Base-by-base conservation (phyloP, 2,888 invertebrate species). In the Caenorhabditis parvicauda region DNA sequence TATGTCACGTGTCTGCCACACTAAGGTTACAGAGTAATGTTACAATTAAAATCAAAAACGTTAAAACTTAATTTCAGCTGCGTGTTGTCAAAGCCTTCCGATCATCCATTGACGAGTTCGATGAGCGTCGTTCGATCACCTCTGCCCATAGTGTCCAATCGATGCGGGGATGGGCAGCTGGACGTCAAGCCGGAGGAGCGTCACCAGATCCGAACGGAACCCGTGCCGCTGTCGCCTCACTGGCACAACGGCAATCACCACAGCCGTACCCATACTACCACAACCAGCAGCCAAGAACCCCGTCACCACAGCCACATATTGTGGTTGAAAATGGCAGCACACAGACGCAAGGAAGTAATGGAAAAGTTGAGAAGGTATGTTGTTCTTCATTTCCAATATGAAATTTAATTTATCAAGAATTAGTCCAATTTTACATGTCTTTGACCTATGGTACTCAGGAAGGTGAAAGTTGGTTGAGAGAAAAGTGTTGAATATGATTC, bases 11-110 rank as follows among this genome's bases (percentile, higher is more conserved):
- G n/a, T n/a, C n/a, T n/a, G n/a, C n/a, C n/a, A n/a, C n/a, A n/a
- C n/a, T n/a, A n/a, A n/a, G n/a, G n/a, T n/a, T n/a, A n/a, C n/a
- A n/a, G n/a, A n/a, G n/a, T n/a, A n/a, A n/a, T n/a, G n/a, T n/a
- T n/a, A n/a, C n/a, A n/a, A n/a, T n/a, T n/a, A n/a, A n/a, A n/a
- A n/a, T n/a, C n/a, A n/a, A n/a, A n/a, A n/a, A n/a, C n/a, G n/a
- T n/a, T n/a, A n/a, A n/a, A n/a, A n/a, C n/a, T n/a, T n/a, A n/a
- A n/a, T 58, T 72, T 27, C 93, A 96, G 96, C 90, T 96, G 87
- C 92, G 96, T 86, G 96, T 98, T 86, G 94, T 96, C 87, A 91
- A 94, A 87, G 96, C 96, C 84, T 98, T 96, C 91, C 93, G 91
- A 87, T 93, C 93, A 83, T 94, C 90, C 83, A 88, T 98, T 88